Evolutionary conservation across 2,113 vertebrate species (phyloP).

Genomic region (Leptosomus discolor): DNA sequence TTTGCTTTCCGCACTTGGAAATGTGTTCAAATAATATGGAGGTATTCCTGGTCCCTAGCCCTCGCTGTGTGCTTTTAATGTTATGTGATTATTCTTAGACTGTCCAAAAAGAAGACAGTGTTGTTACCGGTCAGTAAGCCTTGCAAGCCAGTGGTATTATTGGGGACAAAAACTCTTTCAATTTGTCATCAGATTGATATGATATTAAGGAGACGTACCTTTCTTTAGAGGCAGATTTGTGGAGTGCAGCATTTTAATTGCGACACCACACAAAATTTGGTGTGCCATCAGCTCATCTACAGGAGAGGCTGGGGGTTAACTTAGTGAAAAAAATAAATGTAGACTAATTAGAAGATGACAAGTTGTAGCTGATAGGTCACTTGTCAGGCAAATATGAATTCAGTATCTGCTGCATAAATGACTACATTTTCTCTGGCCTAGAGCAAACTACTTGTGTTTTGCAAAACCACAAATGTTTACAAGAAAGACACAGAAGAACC

Average conservation of each 20-base stretch:
- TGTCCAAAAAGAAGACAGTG: not conserved
- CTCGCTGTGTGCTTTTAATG: not conserved
- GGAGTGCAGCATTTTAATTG: not conserved
- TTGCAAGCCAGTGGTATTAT: not conserved
- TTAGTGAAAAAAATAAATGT: not conserved
- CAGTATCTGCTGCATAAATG: not conserved
- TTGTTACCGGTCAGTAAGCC: not conserved
- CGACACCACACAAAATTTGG: not conserved
- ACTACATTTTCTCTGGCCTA: conserved; percentile 26
- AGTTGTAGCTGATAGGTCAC: conserved; percentile 34
- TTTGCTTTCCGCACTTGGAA: not conserved
- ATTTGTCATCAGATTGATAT: not conserved
- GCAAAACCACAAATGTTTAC: not conserved
- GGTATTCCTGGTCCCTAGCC: not conserved
- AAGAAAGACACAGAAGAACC: not conserved
- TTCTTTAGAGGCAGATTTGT: not conserved
- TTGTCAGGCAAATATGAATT: conserved; percentile 41
- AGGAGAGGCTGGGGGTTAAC: not conserved
- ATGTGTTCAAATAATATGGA: not conserved
- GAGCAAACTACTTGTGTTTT: not conserved
- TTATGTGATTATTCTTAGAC: not conserved
- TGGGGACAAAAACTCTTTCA: not conserved
- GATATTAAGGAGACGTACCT: not conserved
- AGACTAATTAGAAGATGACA: conserved; percentile 33
- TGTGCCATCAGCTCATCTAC: not conserved